Percentiles rank a stretch among this genome's conserved stretches.
phyloP scores from a whole-genome alignment of 2,888 invertebrate species.

The Brachycybe producta region DNA sequence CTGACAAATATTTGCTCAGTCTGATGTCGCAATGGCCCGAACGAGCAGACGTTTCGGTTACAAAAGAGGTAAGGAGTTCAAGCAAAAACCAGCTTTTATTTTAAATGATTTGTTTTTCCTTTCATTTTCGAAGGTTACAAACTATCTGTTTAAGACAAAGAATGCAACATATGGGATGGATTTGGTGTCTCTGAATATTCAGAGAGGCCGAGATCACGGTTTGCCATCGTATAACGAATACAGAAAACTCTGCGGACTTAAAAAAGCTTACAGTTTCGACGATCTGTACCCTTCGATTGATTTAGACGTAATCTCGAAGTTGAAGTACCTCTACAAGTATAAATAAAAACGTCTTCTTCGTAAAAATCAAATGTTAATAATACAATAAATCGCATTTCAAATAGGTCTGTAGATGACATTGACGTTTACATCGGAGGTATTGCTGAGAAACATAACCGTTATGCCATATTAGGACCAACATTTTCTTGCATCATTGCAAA shows the following conservation, averaged over 20 bases:
- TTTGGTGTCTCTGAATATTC: conserved; percentile 13
- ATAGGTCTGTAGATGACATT: conserved; percentile 34
- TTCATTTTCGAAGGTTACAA: conserved; percentile 3
- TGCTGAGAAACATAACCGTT: conserved; percentile 32
- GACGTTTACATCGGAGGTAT: conserved; percentile 39
- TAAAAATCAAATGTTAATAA: too few species aligned
- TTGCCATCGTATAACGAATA: conserved; percentile 11
- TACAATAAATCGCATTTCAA: too few species aligned
- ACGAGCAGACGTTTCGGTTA: not conserved
- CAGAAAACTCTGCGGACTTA: conserved; percentile 26
- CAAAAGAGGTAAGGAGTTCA: conserved; percentile 5
- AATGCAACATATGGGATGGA: conserved; percentile 12
- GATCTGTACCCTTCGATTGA: conserved; percentile 19
- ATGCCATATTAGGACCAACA: conserved; percentile 36
- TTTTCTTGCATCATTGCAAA: conserved; percentile 62
- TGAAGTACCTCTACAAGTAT: conserved; percentile 14
- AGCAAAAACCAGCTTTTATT: too few species aligned
- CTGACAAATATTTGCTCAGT: conserved; percentile 10
- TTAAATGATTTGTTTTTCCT: too few species aligned
- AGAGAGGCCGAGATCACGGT: conserved; percentile 17
- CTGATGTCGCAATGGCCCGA: conserved; percentile 7
- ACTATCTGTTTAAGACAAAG: conserved; percentile 9
- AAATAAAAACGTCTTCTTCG: too few species aligned
- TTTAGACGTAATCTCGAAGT: conserved; percentile 1
- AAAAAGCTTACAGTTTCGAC: conserved; percentile 21